A percentile compares a stretch with the other conserved stretches of the same genome.
Conservation (phyloP, 2,888 invertebrate genomes). For the Germaria angustata region DNA sequence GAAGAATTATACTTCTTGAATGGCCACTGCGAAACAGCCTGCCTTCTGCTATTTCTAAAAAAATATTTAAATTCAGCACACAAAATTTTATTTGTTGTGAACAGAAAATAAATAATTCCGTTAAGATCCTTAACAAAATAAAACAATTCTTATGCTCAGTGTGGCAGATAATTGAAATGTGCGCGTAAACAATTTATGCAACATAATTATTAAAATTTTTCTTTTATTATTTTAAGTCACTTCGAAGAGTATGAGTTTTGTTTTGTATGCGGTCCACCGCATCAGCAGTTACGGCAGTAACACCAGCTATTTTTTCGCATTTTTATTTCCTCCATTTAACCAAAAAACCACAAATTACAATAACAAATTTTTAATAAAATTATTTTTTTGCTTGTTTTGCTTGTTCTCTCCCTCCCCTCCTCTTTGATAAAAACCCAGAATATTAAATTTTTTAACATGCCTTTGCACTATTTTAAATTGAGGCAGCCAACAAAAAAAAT, state of each 20-base stretch:
- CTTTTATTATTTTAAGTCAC: neutral
- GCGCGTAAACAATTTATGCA: neutral
- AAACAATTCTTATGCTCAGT: neutral
- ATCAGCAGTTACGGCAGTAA: constrained; percentile 9
- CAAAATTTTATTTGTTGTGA: neutral
- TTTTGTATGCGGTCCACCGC: constrained; percentile 45
- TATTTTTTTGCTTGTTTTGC: neutral
- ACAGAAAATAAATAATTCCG: neutral
- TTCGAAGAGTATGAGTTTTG: neutral
- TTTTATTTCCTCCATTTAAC: constrained; percentile 11
- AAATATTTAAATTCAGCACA: no score
- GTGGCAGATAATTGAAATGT: neutral
- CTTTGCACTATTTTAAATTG: neutral
- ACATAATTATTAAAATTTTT: neutral
- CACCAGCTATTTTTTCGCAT: constrained; percentile 26
- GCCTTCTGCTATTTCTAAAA: no score
- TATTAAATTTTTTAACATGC: neutral
- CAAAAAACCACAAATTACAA: constrained; percentile 54
- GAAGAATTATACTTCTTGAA: no score
- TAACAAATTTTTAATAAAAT: constrained; percentile 57
- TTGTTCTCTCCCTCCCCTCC: neutral
- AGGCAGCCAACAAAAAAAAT: neutral
- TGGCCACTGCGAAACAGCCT: no score
- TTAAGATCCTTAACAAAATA: neutral
- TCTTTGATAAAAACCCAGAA: neutral